These are phyloP conservation scores for Ptyas mucosa DNA, from an alignment of 2,113 vertebrate species.

Conservation along the genomic window DNA sequence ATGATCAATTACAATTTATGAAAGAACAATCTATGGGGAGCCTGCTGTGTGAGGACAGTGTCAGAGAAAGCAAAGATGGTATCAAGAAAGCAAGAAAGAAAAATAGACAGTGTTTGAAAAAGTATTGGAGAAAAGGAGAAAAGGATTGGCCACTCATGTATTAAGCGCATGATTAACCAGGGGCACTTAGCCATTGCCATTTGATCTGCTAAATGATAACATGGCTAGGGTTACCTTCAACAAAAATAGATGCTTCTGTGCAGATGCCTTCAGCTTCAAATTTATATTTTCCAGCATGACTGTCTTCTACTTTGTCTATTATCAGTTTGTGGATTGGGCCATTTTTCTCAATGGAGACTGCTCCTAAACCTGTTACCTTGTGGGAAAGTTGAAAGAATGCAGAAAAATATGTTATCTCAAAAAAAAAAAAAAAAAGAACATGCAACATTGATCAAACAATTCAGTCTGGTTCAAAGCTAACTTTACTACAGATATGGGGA, in stretches of 20 bases:
- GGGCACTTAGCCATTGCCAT: not conserved
- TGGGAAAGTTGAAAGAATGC: conserved; percentile 2
- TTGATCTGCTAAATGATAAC: not conserved
- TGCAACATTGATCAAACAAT: not conserved
- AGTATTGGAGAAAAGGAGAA: not conserved
- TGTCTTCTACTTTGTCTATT: conserved; percentile 70
- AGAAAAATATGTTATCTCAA: not conserved
- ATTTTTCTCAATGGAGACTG: conserved; percentile 71
- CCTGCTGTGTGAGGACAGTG: not conserved
- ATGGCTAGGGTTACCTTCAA: conserved; percentile 56
- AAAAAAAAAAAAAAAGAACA: not conserved
- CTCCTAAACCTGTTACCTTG: conserved; percentile 74
- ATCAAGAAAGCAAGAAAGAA: not conserved
- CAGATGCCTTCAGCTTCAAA: conserved; percentile 74
- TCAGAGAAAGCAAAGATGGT: no score
- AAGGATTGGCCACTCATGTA: not conserved
- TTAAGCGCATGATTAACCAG: not conserved
- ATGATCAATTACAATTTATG: not conserved
- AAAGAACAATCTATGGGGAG: not conserved
- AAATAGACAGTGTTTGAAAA: not conserved
- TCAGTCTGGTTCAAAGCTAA: not conserved
- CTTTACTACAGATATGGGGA: not conserved
- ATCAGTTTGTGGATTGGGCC: conserved; percentile 72
- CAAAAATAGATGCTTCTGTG: conserved; percentile 61
- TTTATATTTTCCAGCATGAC: conserved; percentile 77